Evolutionary conservation across 2,888 invertebrate genomes (phyloP).

Genomic region (Tineola bisselliella): DNA sequence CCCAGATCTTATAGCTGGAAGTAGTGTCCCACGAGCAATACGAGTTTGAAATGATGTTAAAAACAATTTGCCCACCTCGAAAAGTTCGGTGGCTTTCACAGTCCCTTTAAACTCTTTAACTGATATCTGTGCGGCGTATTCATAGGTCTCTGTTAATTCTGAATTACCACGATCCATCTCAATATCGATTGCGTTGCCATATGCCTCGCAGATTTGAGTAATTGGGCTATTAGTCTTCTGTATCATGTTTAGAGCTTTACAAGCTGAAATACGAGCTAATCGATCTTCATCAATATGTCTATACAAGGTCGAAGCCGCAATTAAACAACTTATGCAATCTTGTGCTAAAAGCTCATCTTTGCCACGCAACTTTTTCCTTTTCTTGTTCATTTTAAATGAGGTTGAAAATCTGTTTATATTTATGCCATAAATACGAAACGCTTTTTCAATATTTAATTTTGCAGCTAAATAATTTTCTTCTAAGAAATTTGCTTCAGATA

Average conservation of each 20-base stretch:
- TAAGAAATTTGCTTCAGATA: slow-evolving; percentile 37
- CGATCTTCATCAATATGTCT: slow-evolving; percentile 39
- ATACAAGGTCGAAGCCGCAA: slow-evolving; percentile 42
- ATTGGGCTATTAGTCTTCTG: slow-evolving; percentile 43
- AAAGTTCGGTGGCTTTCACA: slow-evolving; percentile 49
- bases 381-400: slow-evolving; percentile 31
- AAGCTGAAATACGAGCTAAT: slow-evolving; percentile 33
- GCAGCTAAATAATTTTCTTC: slow-evolving; percentile 32
- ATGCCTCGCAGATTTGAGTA: slow-evolving; percentile 52
- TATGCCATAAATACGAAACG: slow-evolving; percentile 37
- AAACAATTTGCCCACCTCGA: slow-evolving; percentile 51
- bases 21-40: slow-evolving; percentile 38
- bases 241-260: slow-evolving; percentile 38
- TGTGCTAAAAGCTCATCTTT: slow-evolving; percentile 29
- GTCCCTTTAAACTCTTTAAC: slow-evolving; percentile 36
- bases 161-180: slow-evolving; percentile 46
- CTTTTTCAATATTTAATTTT: slow-evolving; percentile 38
- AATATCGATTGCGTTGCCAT: slow-evolving; percentile 52
- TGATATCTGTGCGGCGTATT: slow-evolving; percentile 35
- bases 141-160: slow-evolving; percentile 41
- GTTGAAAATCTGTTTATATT: slow-evolving; percentile 36
- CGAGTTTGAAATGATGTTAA: slow-evolving; percentile 49
- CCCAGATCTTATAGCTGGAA: slow-evolving; percentile 42
- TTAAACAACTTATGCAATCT: slow-evolving; percentile 49
- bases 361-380: slow-evolving; percentile 31